Evolutionary conservation across 2,797 vertebrate species (phyloP), one percentile per base, ranked within the genome.

Genomic region (Acanthiza pusilla): DNA sequence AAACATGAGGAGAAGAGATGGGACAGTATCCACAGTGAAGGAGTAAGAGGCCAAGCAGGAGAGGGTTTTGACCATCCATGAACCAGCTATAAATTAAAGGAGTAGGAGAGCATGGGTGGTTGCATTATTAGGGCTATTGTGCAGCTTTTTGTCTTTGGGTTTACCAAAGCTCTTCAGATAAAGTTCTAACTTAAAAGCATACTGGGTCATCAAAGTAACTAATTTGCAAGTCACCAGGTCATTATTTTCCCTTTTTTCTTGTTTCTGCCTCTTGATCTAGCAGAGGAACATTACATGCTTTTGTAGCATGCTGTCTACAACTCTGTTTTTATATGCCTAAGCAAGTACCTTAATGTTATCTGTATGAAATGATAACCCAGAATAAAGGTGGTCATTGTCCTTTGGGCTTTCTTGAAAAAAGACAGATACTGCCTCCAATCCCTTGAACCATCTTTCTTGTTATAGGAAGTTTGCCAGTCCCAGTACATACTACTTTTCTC

Each of bases 1-100:
- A 72, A 77, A 21, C 0, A 0, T 3, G 7, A 63, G 53, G 30
- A 65, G 23, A 26, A 71, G 32, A 50, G 48, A 8, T 26, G 30
- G 61, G 36, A 10, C 1, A 4, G 34, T 30, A 32, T 75, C 34
- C 0, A 0, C 42, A 29, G 30, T 15, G 23, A 26, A 65, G 76
- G 70, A 84, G 51, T 19, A 11, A 68, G 79, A 71, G 38, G 45
- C 72, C 50, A 57, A 16, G 21, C 23, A 60, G 65, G 58, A 10
- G 19, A 22, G 32, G 21, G 10, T 47, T 92, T 72, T 23, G 14
- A 55, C 36, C 38, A 54, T 25, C 30, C 10, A 2, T 16, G 51
- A 78, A 16, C 38, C 25, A n/a, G 17, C 54, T 83, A 29, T 26
- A 66, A 42, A 42, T 62, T 75, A 40, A 38, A 62, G 38, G 66